Percentiles rank a stretch among this genome's conserved stretches.
phyloP scores from a whole-genome alignment of 2,888 invertebrate genomes.

The Zelleria hepariella region DNA sequence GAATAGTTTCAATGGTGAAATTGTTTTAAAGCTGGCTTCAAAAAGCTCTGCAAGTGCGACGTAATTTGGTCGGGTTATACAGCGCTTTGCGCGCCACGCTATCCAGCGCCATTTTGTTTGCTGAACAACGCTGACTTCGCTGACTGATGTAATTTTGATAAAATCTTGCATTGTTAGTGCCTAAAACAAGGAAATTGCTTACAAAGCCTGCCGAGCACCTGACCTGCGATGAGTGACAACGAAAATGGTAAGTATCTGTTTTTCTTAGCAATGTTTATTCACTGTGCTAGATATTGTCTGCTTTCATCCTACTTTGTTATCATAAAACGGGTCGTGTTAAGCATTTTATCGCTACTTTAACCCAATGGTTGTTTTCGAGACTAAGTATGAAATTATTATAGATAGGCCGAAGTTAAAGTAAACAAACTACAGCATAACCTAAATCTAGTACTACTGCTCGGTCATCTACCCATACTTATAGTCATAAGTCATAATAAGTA shows the following conservation, averaged over 20 bases:
- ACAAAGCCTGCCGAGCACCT: conserved; percentile 4
- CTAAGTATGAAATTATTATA: no score
- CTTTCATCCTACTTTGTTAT: neutral
- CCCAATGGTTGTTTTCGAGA: no score
- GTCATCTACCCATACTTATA: no score
- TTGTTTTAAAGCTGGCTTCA: neutral
- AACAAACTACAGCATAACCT: no score
- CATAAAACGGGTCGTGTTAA: neutral
- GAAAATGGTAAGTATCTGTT: neutral
- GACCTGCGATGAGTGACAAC: neutral
- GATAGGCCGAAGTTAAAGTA: neutral
- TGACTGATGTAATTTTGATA: conserved; percentile 49
- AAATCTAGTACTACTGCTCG: no score
- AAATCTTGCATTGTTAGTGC: neutral
- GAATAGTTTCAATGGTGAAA: neutral
- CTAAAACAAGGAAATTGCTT: neutral
- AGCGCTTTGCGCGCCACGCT: conserved; percentile 51
- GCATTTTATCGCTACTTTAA: neutral
- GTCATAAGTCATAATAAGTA: no score
- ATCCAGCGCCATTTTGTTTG: conserved; percentile 65
- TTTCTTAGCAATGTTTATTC: neutral
- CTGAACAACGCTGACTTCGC: conserved; percentile 24
- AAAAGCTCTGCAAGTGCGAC: neutral
- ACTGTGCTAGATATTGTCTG: neutral
- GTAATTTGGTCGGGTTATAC: conserved; percentile 41